Base-by-base conservation (phyloP, 2,888 invertebrate species). In the Pinctada fucata region DNA sequence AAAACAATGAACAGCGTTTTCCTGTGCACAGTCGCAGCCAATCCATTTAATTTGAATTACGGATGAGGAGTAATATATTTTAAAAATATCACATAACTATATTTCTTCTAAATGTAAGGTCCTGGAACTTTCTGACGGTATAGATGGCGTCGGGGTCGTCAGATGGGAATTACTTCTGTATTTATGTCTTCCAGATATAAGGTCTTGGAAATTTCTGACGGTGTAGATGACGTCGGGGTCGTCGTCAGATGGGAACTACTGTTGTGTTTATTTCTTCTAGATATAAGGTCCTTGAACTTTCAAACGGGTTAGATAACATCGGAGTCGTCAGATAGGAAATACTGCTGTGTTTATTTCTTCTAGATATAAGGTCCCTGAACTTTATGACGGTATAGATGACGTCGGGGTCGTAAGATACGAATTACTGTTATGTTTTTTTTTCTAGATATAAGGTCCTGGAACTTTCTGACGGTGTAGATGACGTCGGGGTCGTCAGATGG, bases 201-300 rank as follows among this genome's bases (percentile, higher is more conserved):
- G 10, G 66, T 66, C 16, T 16, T 66, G 6, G n/a, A 66, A 10
- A 16, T 66, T 66, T n/a, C 66, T 10, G 66, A 66, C n/a, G 66
- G 66, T 10, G 5, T 66, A n/a, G 66, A 16, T 10, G 5, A 10
- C 31, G n/a, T 16, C 5, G 66, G 66, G 31, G n/a, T n/a, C n/a
- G 5, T 16, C 4, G 66, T 66, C 5, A 5, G 16, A 66, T 66
- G 66, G 66, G n/a, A 66, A 16, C 31, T 66, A 5, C n/a, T 66
- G 4, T 4, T 66, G n/a, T 66, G 66, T 16, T 66, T 66, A 16
- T 66, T 66, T 66, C n/a, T n/a, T 66, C 4, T n/a, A 66, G 66
- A 66, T n/a, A 66, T n/a, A 6, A n/a, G 10, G 66, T 66, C 16
- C 66, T 66, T 10, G n/a, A 66, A 10, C 4, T 66, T 66, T n/a